Evolutionary conservation across 1,140 invertebrate genomes (phyloP).

Genomic region (Panagrolaimus sp.): DNA sequence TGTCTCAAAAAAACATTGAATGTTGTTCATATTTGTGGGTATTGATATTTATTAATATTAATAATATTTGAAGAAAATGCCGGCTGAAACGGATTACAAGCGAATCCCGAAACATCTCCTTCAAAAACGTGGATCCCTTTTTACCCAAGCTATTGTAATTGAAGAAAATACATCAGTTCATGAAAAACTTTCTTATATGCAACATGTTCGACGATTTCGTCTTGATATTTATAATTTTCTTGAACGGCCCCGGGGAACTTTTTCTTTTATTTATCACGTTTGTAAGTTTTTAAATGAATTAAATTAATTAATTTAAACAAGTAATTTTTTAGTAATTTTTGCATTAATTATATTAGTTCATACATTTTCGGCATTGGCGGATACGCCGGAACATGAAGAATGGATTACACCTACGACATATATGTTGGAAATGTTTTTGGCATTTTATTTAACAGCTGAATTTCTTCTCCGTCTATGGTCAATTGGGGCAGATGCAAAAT

Average conservation of each 20-base stretch:
- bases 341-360: slow-evolving; percentile 8
- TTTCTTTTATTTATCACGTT: slow-evolving; percentile 3
- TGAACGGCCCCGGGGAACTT: neutral
- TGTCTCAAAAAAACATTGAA: too few relatives aligned
- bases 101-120: too few relatives aligned
- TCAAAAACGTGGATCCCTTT: neutral
- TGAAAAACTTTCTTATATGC: neutral
- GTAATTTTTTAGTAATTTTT: slow-evolving; percentile 3
- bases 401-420: neutral
- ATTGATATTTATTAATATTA: too few relatives aligned
- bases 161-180: neutral
- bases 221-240: neutral
- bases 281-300: neutral
- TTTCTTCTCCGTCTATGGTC: slow-evolving; percentile 15
- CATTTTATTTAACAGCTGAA: slow-evolving; percentile 17
- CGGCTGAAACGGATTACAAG: too few relatives aligned
- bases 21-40: too few relatives aligned
- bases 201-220: neutral
- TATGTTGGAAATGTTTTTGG: slow-evolving; percentile 1
- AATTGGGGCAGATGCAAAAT: slow-evolving; percentile 11
- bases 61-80: too few relatives aligned
- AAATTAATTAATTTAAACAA: neutral
- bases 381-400: neutral
- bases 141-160: neutral
- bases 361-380: neutral